These are phyloP conservation scores for Lordiphosa fenestrarum DNA, from an alignment of 2,888 invertebrate species.

Conservation along the genomic window DNA sequence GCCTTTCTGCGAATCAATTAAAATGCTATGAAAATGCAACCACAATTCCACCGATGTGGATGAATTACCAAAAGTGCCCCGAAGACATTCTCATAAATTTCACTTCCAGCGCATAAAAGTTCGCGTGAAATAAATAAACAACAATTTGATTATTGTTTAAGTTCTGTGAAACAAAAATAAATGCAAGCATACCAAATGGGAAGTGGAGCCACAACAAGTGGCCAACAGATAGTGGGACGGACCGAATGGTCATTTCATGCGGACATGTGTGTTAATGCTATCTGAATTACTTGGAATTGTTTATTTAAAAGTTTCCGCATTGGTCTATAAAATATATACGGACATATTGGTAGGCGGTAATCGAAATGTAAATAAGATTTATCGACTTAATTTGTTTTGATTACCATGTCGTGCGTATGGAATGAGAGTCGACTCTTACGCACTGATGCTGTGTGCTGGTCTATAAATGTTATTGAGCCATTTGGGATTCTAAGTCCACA, in stretches of 20 bases:
- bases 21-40: conserved; percentile 32
- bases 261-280: conserved; percentile 17
- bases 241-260: conserved; percentile 5
- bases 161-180: conserved; percentile 47
- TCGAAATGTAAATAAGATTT: conserved; percentile 33
- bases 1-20: conserved; percentile 32
- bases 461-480: too few relatives aligned
- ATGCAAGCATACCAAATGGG: conserved; percentile 22
- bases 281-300: conserved; percentile 20
- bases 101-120: conserved; percentile 50
- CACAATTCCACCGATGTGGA: conserved; percentile 20
- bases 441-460: too few relatives aligned
- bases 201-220: conserved; percentile 50
- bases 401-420: conserved; percentile 20
- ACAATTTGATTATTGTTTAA: conserved; percentile 52
- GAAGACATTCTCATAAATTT: conserved; percentile 55
- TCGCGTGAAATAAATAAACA: conserved; percentile 59
- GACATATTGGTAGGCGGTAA: conserved; percentile 10
- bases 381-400: conserved; percentile 36
- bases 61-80: neutral
- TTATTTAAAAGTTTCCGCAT: conserved; percentile 35
- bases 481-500: too few relatives aligned
- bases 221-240: conserved; percentile 14
- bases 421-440: too few relatives aligned
- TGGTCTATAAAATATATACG: conserved; percentile 39